Evolutionary conservation across 1,140 invertebrate species (phyloP).

Genomic region (Physella acuta): DNA sequence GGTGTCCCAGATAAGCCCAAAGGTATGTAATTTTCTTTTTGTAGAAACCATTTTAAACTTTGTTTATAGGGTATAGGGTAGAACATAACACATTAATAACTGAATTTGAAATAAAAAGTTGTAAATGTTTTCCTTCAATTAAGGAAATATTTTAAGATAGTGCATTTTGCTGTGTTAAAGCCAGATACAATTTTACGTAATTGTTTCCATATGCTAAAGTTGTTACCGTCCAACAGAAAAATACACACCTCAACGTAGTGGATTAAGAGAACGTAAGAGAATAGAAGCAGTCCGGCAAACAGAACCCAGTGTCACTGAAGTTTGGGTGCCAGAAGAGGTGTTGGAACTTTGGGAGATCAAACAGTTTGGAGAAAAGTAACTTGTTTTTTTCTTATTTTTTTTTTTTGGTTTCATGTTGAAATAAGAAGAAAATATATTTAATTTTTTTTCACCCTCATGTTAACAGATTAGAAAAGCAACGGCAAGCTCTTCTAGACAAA

Average conservation of each 20-base stretch:
- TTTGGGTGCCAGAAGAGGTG: constrained; percentile 95
- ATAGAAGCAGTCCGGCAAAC: constrained; percentile 59
- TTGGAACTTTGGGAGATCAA: constrained; percentile 96
- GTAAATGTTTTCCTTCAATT: no score
- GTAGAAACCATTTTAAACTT: no score
- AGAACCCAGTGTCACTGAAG: constrained; percentile 69
- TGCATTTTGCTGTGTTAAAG: no score
- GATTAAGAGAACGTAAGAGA: constrained; percentile 82
- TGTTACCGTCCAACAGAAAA: constrained; percentile 71
- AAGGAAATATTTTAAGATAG: no score
- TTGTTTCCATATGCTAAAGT: background rate
- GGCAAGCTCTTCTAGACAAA: constrained; percentile 50
- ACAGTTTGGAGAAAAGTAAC: constrained; percentile 83
- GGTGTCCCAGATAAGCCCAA: constrained; percentile 88
- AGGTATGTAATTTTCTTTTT: no score
- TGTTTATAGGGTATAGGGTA: no score
- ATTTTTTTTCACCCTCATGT: background rate
- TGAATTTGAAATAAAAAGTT: no score
- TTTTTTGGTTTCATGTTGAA: no score
- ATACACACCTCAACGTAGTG: constrained; percentile 84
- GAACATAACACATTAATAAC: no score
- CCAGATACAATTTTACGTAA: background rate
- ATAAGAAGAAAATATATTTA: no score
- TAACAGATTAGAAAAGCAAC: constrained; percentile 53
- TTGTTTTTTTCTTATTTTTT: background rate